Evolutionary conservation across 2,888 invertebrate species (phyloP).

Genomic region (Acrobeloides nanus): DNA sequence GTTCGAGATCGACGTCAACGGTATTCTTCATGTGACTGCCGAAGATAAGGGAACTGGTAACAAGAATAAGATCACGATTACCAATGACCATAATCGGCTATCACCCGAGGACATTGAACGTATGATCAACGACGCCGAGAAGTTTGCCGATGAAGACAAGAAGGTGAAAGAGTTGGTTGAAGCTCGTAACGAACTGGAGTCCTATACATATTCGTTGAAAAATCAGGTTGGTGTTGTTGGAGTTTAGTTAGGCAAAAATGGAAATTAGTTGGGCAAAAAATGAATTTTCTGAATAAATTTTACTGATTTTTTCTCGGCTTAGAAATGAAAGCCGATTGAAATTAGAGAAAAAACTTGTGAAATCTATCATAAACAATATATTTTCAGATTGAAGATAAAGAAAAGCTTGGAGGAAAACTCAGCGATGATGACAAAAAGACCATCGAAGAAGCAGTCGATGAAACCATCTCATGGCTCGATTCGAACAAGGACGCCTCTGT

Average conservation of each 20-base stretch:
- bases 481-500: constrained; percentile 65
- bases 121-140: constrained; percentile 98
- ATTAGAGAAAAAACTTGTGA: too few species aligned
- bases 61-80: constrained; percentile 95
- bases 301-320: neutral
- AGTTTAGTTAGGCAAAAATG: too few species aligned
- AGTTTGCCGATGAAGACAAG: constrained; percentile 97
- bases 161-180: constrained; percentile 71
- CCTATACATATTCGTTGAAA: constrained; percentile 92
- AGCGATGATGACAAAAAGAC: constrained; percentile 83
- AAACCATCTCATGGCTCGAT: constrained; percentile 94
- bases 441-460: constrained; percentile 88
- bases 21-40: constrained; percentile 69
- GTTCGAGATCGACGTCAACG: constrained; percentile 61
- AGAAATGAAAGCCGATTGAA: too few species aligned
- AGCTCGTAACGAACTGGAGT: constrained; percentile 89
- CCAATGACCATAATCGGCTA: constrained; percentile 91
- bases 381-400: constrained; percentile 73
- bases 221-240: constrained; percentile 63
- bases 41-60: constrained; percentile 99
- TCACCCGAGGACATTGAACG: constrained; percentile 96
- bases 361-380: too few species aligned
- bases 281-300: too few species aligned
- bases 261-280: too few species aligned
- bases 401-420: constrained; percentile 79